A percentile compares a stretch with the other conserved stretches of the same genome.
Conservation (phyloP, 2,113 vertebrate species). For the Stigmatopora nigra region DNA sequence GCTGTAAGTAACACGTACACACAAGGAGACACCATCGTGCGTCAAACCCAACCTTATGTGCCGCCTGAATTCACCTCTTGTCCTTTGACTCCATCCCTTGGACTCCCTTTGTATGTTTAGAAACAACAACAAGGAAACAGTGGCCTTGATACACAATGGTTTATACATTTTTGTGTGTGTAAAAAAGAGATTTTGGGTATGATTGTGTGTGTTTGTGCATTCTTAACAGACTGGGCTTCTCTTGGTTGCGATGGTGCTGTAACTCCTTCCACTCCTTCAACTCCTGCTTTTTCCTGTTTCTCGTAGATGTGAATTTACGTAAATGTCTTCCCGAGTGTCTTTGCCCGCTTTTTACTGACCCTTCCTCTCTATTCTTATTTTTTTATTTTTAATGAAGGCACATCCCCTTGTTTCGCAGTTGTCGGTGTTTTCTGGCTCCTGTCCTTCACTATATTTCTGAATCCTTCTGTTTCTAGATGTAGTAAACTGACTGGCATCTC, state of each 20-base stretch:
- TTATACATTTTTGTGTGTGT: conserved; percentile 5
- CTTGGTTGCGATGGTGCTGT: conserved; percentile 60
- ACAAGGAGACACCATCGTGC: conserved; percentile 44
- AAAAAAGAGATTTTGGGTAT: conserved; percentile 5
- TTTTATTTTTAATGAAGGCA: conserved; percentile 5
- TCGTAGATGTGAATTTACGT: conserved; percentile 18
- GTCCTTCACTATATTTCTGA: neutral
- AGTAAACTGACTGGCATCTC: conserved; percentile 37
- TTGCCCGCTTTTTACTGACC: conserved; percentile 5
- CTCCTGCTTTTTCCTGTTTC: conserved; percentile 29
- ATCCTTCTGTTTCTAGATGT: neutral
- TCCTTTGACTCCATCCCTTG: conserved; percentile 42
- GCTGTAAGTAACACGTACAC: conserved; percentile 87
- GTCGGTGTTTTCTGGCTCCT: conserved; percentile 8
- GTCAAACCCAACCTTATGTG: conserved; percentile 44
- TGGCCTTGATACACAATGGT: neutral
- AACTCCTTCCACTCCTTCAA: conserved; percentile 52
- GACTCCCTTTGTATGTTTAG: conserved; percentile 41
- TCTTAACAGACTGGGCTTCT: conserved; percentile 46
- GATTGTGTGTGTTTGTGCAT: conserved; percentile 9
- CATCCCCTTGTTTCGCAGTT: conserved; percentile 8
- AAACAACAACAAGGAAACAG: conserved; percentile 13
- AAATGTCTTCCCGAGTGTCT: conserved; percentile 33
- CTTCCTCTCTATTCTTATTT: neutral
- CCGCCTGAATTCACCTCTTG: conserved; percentile 34